Base-by-base conservation (phyloP, 2,113 vertebrate species). In the Grus americana region DNA sequence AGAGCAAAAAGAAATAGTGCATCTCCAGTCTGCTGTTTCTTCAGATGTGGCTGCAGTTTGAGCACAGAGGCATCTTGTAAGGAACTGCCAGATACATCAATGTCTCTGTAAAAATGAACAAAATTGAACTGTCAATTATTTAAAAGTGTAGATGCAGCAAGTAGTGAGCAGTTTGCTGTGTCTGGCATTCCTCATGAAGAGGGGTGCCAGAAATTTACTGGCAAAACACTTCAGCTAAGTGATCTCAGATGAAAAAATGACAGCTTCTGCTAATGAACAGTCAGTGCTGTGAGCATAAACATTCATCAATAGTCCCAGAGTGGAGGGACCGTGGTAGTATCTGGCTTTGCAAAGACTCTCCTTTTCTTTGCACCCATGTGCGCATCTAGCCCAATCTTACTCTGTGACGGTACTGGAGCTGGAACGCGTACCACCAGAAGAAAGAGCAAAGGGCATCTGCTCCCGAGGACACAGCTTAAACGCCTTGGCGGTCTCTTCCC, bases 191-290 rank as follows among this genome's bases (percentile, higher is more conserved):
- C 68, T 95, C 32, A 26, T 0, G 0, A 71, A 84, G 18, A 47
- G 40, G 21, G 17, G 18, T 66, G 76, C 93, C 89, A 93, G 73
- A 92, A 95, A 87, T 71, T 71, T 78, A 71, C 89, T 95, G 83
- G 94, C 94, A 89, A 96, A 95, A 89, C 61, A 63, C 47, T 95
- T 81, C 52, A 89, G 68, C 76, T 86, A 95, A 95, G 63, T 73
- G 82, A 81, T 91, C 72, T 95, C 83, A 92, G 89, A 90, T 86
- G 75, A 96, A 92, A 90, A 92, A 93, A 80, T 88, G 90, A 92
- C 79, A 93, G 59, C 68, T 93, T 94, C 88, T 94, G 88, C 95
- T 96, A 93, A 95, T 86, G 90, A 86, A 71, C 65, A 84, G 72
- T 80, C 79, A 88, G 72, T 74, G 26, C 47, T 83, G 73, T 78